A percentile compares a stretch with the other conserved stretches of the same genome.
phyloP scores from a whole-genome alignment of 1,140 invertebrate species.

The Lethrus apterus region DNA sequence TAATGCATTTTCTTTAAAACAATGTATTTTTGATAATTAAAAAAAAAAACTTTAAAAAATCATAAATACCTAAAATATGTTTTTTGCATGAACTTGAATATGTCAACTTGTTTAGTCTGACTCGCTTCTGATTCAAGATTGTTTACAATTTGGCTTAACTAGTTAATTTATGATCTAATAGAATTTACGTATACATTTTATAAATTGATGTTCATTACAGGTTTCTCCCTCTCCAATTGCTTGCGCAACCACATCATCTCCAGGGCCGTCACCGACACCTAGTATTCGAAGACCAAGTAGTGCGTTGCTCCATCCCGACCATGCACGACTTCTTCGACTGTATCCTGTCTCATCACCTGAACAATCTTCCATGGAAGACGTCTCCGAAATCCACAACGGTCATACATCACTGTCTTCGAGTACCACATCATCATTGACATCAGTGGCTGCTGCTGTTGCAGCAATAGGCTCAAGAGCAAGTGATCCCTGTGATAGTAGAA shows the following conservation, averaged over 20 bases:
- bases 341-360: constrained; percentile 45
- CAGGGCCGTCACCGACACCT: constrained; percentile 40
- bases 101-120: too few species aligned
- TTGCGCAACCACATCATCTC: constrained; percentile 37
- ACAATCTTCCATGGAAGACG: constrained; percentile 45
- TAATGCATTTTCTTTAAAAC: too few species aligned
- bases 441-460: constrained; percentile 45
- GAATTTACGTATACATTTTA: too few species aligned
- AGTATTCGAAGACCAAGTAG: constrained; percentile 49
- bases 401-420: constrained; percentile 43
- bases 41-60: too few species aligned
- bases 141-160: too few species aligned
- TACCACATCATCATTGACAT: constrained; percentile 51
- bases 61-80: too few species aligned
- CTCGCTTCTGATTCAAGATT: too few species aligned
- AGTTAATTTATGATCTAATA: too few species aligned
- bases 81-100: too few species aligned
- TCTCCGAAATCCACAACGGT: constrained; percentile 38
- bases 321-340: constrained; percentile 52
- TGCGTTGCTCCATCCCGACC: constrained; percentile 58
- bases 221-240: constrained; percentile 52
- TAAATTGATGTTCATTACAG: constrained; percentile 41
- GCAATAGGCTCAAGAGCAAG: constrained; percentile 35
- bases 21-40: too few species aligned
- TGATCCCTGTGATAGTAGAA: constrained; percentile 41